phyloP scores from a whole-genome alignment of 2,797 vertebrate genomes.

The Artibeus lituratus region DNA sequence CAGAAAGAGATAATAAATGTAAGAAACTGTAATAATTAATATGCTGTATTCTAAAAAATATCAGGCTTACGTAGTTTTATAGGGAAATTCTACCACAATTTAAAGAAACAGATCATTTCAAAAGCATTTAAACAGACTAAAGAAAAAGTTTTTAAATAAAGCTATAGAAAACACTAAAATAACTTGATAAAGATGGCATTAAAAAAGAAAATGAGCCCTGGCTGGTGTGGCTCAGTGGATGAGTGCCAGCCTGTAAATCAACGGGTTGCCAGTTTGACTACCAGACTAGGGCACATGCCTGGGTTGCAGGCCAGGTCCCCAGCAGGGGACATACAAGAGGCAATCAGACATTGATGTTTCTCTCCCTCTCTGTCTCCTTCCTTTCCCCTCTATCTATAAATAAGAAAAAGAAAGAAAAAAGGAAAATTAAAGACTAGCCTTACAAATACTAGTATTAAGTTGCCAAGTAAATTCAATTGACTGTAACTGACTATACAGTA shows the following conservation, averaged over 20 bases:
- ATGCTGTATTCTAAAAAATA: not conserved
- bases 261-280: no score
- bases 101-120: not conserved
- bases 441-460: not conserved
- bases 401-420: not conserved
- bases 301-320: no score
- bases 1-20: not conserved
- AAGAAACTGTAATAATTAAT: not conserved
- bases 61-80: not conserved
- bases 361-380: no score
- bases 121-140: constrained; percentile 26
- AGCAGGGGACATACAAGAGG: no score
- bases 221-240: no score
- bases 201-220: not conserved
- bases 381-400: no score
- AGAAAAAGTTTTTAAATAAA: constrained; percentile 1
- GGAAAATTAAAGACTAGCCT: not conserved
- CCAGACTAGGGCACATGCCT: no score
- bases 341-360: no score
- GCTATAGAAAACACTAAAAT: not conserved
- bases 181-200: not conserved
- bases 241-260: no score
- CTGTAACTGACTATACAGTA: not conserved
- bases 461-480: not conserved
- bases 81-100: not conserved